These are phyloP conservation scores for Anolis apletophallus DNA, from an alignment of 2,797 vertebrate species.

Conservation along the genomic window DNA sequence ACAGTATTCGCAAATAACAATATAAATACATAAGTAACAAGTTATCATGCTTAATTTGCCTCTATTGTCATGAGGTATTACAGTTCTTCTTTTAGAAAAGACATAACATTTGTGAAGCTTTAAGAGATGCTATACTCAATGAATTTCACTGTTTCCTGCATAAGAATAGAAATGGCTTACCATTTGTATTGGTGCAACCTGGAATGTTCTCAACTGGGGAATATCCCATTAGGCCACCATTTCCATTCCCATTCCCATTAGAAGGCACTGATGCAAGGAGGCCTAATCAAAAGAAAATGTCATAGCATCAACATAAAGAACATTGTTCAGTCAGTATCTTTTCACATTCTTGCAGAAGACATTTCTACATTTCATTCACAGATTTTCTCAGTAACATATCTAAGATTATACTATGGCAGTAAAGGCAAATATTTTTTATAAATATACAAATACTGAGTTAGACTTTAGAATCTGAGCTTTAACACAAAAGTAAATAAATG, in stretches of 20 bases:
- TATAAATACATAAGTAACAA: too few relatives aligned
- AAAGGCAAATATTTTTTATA: neutral
- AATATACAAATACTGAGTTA: neutral
- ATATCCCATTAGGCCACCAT: constrained; percentile 82
- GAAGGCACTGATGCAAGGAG: constrained; percentile 90
- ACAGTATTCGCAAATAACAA: too few relatives aligned
- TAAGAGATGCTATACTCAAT: neutral
- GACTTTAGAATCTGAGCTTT: neutral
- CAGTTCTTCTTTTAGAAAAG: too few relatives aligned
- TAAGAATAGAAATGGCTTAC: constrained; percentile 73
- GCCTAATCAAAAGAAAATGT: constrained; percentile 74
- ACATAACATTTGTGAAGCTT: too few relatives aligned
- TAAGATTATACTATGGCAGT: neutral
- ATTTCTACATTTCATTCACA: neutral
- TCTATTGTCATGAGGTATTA: too few relatives aligned
- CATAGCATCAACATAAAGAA: constrained; percentile 19
- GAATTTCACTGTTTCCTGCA: neutral
- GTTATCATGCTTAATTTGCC: too few relatives aligned
- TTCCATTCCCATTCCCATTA: constrained; percentile 82
- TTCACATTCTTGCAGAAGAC: rapidly evolving
- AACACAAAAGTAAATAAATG: neutral
- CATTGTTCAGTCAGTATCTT: neutral
- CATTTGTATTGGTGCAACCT: constrained; percentile 75
- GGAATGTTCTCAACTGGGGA: constrained; percentile 79
- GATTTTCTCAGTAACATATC: neutral